phyloP scores from a whole-genome alignment of 2,113 vertebrate species.

The Globicephala melas region DNA sequence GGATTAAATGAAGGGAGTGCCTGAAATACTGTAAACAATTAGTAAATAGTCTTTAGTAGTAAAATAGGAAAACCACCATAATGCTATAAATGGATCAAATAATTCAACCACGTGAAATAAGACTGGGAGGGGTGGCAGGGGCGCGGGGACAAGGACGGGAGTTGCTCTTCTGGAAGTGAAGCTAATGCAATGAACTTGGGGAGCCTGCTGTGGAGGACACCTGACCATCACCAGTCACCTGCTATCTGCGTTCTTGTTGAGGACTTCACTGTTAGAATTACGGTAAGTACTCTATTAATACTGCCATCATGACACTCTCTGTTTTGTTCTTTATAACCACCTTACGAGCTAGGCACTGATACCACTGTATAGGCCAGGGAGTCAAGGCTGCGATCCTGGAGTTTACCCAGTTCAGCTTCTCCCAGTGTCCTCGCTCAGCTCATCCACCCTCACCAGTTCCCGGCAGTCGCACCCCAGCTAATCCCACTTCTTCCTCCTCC shows the following conservation, averaged over 20 bases:
- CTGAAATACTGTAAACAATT: neutral
- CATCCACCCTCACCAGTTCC: neutral
- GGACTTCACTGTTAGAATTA: neutral
- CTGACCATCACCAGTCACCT: neutral
- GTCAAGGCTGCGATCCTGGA: neutral
- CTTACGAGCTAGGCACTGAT: neutral
- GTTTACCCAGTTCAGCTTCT: neutral
- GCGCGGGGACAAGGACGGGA: neutral
- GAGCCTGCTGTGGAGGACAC: too few relatives aligned
- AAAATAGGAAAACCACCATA: neutral
- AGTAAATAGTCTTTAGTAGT: neutral
- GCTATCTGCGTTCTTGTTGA: neutral
- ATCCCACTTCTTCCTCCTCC: neutral
- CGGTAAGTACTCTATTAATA: neutral
- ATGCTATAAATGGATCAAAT: neutral
- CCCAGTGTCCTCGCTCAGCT: neutral
- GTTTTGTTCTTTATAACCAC: neutral
- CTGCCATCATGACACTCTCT: neutral
- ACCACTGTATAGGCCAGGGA: neutral
- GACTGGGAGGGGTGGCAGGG: accelerated
- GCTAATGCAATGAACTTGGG: neutral
- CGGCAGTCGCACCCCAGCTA: neutral
- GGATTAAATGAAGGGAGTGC: neutral
- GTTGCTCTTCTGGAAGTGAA: accelerated
- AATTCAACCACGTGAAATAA: neutral